Conservation (phyloP, 2,888 invertebrate genomes). For the Helicoverpa assulta region DNA sequence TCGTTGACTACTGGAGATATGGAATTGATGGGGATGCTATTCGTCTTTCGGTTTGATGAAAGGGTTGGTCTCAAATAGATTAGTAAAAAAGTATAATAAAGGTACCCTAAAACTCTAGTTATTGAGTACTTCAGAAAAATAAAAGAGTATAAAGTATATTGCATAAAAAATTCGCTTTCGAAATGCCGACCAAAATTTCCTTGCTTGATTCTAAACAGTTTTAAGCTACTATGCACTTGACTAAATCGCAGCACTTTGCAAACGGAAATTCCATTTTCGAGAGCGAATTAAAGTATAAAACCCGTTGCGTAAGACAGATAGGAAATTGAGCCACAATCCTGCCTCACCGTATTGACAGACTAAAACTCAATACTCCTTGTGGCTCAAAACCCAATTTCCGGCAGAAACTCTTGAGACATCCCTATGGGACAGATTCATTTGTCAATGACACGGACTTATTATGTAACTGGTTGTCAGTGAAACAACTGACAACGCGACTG, state of each 20-base stretch:
- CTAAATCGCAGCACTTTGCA: background rate
- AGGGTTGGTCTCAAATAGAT: constrained; percentile 29
- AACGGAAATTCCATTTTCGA: too few relatives aligned
- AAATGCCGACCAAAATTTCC: too few relatives aligned
- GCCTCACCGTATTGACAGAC: constrained; percentile 3
- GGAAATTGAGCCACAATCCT: background rate
- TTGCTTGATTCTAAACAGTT: too few relatives aligned
- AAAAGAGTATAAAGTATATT: too few relatives aligned
- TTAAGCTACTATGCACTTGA: background rate
- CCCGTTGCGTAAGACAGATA: background rate
- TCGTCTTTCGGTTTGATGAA: constrained; percentile 46
- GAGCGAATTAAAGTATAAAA: background rate
- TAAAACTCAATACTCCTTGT: background rate
- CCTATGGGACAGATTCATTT: constrained; percentile 56
- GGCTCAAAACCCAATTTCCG: constrained; percentile 6
- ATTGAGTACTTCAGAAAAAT: too few relatives aligned
- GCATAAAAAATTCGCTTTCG: too few relatives aligned
- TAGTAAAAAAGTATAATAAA: too few relatives aligned
- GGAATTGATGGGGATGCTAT: constrained; percentile 56
- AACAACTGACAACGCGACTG: constrained; percentile 54
- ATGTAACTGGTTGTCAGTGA: constrained; percentile 55
- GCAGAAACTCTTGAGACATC: constrained; percentile 30
- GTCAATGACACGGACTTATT: constrained; percentile 59
- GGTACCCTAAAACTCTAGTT: too few relatives aligned
- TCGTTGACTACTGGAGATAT: constrained; percentile 62